Evolutionary conservation across 2,888 invertebrate species (phyloP).

Genomic region (Sylvicola fuscatus): DNA sequence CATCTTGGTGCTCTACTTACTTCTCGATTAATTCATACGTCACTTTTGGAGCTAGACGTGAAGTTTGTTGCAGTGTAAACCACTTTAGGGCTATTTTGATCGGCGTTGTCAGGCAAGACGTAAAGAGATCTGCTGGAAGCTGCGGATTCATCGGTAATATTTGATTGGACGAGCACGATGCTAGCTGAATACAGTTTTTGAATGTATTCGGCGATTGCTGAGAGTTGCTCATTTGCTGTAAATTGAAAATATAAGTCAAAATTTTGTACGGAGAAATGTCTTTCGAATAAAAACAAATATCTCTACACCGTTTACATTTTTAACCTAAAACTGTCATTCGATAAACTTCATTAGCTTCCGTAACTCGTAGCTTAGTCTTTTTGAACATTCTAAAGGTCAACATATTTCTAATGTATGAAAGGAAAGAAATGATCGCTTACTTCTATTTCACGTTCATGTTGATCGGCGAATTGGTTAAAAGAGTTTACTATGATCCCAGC

Average conservation of each 20-base stretch:
- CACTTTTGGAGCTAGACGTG: constrained; percentile 61
- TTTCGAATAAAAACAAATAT: too few species aligned
- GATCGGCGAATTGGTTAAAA: constrained; percentile 73
- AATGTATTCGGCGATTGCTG: constrained; percentile 21
- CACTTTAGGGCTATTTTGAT: constrained; percentile 90
- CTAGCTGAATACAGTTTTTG: constrained; percentile 88
- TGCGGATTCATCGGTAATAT: constrained; percentile 93
- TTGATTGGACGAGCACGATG: constrained; percentile 87
- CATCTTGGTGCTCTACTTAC: constrained; percentile 23
- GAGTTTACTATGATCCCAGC: constrained; percentile 91
- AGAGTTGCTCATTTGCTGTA: constrained; percentile 1
- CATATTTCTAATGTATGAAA: constrained; percentile 1
- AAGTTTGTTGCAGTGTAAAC: constrained; percentile 70
- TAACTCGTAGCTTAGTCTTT: too few species aligned
- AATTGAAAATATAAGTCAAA: too few species aligned
- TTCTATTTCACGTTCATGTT: constrained; percentile 69
- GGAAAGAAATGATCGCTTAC: constrained; percentile 17
- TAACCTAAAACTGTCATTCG: too few species aligned
- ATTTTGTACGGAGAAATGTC: too few species aligned
- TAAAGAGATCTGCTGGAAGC: constrained; percentile 93
- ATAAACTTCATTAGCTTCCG: too few species aligned
- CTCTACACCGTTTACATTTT: too few species aligned
- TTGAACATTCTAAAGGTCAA: too few species aligned
- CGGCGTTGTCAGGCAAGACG: constrained; percentile 94
- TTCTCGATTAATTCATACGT: constrained; percentile 78